Percentiles rank a stretch among this genome's conserved stretches.
Evolutionary conservation across 2,888 invertebrate genomes (phyloP).

Genomic region (Caenorhabditis sp.): DNA sequence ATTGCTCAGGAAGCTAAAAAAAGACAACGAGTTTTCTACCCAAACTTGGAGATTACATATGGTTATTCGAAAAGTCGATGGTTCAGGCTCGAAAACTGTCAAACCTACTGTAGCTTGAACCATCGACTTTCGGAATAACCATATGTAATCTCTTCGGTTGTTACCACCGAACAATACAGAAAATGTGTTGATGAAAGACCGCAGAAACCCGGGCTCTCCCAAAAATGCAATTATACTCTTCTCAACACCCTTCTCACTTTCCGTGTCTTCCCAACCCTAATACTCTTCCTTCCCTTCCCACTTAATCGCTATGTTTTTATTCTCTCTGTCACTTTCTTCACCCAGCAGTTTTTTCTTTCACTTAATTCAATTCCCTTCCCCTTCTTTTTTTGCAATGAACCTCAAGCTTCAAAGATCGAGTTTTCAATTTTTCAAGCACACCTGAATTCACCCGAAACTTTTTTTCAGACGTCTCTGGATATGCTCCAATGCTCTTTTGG

Average conservation of each 20-base stretch:
- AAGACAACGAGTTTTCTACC: too few species aligned
- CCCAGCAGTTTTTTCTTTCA: conserved; percentile 7
- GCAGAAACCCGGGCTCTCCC: conserved; percentile 12
- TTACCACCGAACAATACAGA: conserved; percentile 3
- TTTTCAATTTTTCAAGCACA: background rate
- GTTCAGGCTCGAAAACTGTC: background rate
- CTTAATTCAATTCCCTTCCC: background rate
- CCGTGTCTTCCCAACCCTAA: conserved; percentile 1
- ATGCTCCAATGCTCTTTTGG: conserved; percentile 68
- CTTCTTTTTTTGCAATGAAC: conserved; percentile 13
- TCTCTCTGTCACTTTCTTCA: conserved; percentile 5
- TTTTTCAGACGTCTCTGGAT: conserved; percentile 51
- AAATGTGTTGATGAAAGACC: conserved; percentile 44
- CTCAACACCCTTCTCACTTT: conserved; percentile 4
- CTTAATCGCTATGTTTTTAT: conserved; percentile 2
- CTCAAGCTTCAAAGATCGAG: background rate
- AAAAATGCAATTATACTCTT: conserved; percentile 62
- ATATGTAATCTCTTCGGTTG: background rate
- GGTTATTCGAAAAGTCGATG: too few species aligned
- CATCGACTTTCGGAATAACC: background rate
- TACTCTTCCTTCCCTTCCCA: conserved; percentile 17
- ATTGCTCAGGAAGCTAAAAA: too few species aligned
- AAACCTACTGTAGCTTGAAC: too few species aligned
- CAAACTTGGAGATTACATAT: too few species aligned
- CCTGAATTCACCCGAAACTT: conserved; percentile 27